Evolutionary conservation across 1,140 invertebrate species (phyloP).

Genomic region (Augochlora pura): DNA sequence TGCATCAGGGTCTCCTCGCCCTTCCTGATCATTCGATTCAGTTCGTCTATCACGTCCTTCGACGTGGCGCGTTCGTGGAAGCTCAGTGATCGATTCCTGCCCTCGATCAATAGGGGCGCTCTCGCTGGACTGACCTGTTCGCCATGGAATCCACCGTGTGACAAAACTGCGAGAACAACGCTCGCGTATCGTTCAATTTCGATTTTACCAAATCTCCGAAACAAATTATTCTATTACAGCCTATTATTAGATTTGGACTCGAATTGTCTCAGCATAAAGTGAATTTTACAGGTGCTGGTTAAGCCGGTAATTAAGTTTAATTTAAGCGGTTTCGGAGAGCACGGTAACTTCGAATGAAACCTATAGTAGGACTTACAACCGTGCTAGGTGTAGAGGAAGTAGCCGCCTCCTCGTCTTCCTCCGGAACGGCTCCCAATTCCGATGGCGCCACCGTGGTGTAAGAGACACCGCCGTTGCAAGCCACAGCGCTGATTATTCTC

Average conservation of each 20-base stretch:
- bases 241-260: no score
- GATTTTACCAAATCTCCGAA: no score
- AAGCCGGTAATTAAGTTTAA: no score
- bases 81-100: slow-evolving; percentile 79
- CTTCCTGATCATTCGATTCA: slow-evolving; percentile 87
- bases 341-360: no score
- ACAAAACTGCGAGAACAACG: no score
- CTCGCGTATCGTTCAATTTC: no score
- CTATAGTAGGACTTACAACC: slow-evolving; percentile 62
- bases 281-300: no score
- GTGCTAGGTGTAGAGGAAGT: slow-evolving; percentile 84
- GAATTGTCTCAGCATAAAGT: no score
- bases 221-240: no score
- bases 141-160: neutral
- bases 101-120: slow-evolving; percentile 69
- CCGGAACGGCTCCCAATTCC: slow-evolving; percentile 82
- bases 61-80: slow-evolving; percentile 87
- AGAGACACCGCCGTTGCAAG: slow-evolving; percentile 64
- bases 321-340: no score
- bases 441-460: slow-evolving; percentile 67
- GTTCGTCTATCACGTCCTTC: slow-evolving; percentile 88
- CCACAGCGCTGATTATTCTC: slow-evolving; percentile 61
- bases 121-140: slow-evolving; percentile 71
- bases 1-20: slow-evolving; percentile 77
- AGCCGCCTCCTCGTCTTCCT: slow-evolving; percentile 83